Evolutionary conservation across 1,140 invertebrate genomes (phyloP).

Genomic region (Drosophila prosaltans): DNA sequence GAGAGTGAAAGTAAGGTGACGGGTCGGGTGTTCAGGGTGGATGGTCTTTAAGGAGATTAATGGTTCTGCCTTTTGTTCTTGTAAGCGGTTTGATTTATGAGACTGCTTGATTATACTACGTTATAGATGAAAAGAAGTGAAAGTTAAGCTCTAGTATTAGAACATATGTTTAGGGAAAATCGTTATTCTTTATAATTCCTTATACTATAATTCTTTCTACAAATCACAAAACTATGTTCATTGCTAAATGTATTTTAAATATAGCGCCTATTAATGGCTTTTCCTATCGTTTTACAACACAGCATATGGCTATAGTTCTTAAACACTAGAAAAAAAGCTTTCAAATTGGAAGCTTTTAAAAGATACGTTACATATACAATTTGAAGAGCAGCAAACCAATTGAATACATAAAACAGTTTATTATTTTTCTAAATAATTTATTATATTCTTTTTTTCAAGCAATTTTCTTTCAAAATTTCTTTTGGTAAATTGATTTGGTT

Average conservation of each 20-base stretch:
- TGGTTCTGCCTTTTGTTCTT: constrained; percentile 10
- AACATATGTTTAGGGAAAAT: neutral
- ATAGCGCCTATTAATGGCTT: neutral
- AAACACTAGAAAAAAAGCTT: neutral
- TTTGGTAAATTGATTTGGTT: neutral
- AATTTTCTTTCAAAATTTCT: constrained; percentile 1
- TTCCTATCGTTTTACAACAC: neutral
- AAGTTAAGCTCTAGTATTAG: neutral
- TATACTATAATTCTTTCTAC: no score
- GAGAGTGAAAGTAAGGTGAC: constrained; percentile 8
- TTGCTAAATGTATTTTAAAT: neutral
- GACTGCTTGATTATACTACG: neutral
- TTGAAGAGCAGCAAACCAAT: neutral
- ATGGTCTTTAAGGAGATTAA: constrained; percentile 29
- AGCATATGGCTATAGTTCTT: neutral
- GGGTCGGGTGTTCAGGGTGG: constrained; percentile 12
- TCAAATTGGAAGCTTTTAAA: neutral
- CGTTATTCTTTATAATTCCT: neutral
- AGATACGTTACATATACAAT: neutral
- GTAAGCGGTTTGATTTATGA: constrained; percentile 30
- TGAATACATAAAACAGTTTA: neutral
- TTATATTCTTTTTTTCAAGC: neutral
- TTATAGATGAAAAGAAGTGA: neutral
- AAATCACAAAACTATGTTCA: no score
- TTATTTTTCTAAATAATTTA: neutral